Conservation (phyloP, 2,113 vertebrate species). For the Spilogale gracilis region DNA sequence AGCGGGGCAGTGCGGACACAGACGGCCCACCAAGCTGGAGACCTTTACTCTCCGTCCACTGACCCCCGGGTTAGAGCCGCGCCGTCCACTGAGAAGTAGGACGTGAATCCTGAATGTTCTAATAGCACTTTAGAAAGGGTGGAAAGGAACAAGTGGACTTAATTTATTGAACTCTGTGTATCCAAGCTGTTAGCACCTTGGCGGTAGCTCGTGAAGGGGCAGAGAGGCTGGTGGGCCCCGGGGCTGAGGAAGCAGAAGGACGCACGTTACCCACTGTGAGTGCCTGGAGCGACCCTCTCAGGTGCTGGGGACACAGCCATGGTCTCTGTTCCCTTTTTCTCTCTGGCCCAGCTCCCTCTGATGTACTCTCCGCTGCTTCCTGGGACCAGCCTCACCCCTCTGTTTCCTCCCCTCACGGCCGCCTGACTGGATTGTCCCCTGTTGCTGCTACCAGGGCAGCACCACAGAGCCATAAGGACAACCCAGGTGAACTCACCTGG, state of each 20-base stretch:
- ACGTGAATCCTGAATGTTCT: neutral
- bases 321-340: neutral
- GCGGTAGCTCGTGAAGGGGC: neutral
- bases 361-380: neutral
- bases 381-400: neutral
- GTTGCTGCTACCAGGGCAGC: neutral
- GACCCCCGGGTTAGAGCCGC: neutral
- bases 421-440: neutral
- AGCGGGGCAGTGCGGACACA: neutral
- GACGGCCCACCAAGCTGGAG: neutral
- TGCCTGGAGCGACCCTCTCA: too few relatives aligned
- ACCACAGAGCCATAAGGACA: neutral
- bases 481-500: neutral
- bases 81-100: neutral
- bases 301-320: neutral
- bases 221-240: neutral
- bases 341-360: neutral
- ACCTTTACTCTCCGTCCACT: too few relatives aligned
- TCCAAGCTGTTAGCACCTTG: neutral
- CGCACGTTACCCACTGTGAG: neutral
- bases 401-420: neutral
- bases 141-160: neutral
- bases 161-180: neutral
- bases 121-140: rapidly evolving
- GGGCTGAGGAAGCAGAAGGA: neutral